Base-by-base conservation (phyloP, 2,888 invertebrate genomes). In the Chrysina gloriosa region DNA sequence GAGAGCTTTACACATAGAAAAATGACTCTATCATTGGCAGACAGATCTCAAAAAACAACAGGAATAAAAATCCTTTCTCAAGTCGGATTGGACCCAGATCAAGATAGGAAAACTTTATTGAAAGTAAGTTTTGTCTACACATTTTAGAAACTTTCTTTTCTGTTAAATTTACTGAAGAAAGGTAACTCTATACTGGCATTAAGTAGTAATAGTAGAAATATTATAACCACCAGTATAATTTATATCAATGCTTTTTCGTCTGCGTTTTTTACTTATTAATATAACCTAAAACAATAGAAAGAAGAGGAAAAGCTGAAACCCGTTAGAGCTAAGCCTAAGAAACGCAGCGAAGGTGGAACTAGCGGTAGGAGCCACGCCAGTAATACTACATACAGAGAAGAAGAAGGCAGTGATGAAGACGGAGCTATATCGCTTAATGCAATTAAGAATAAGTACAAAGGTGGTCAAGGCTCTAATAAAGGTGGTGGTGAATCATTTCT, bases 1-100 rank as follows among this genome's bases (percentile, higher is more conserved):
- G 98, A 99, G 81, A 98, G 98, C 19, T 97, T 98, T 84, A 99
- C 99, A 0, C 98, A 99, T 83, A 90, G 97, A 74, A 99, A 99
- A 88, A 98, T 99, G 94, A 99, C 98, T 0, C 88, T 98, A 84
- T 98, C 97, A 0, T 86, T 98, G 74, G 98, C 98, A 0, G 98
- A 99, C 84, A 88, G 97, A 63, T 94, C 96, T 45, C 92, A 94
- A 58, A 97, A 97, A 84, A 94, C 96, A 0, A 92, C 93, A 0
- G 96, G 96, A 58, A 98, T 99, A 78, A 97, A 98, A 85, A 96
- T 99, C 65, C 85, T 99, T 74, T 96, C 97, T 0, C 95, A 95
- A 82, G 95, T 96, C 36, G 96, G 96, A 3, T 89, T 89, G 70
- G 97, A 99, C 84, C 99, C 99, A 0, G 98, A 98, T 79, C 92